Percentiles rank a stretch among this genome's conserved stretches.
phyloP scores from a whole-genome alignment of 2,797 vertebrate genomes.

The Peromyscus attwateri region DNA sequence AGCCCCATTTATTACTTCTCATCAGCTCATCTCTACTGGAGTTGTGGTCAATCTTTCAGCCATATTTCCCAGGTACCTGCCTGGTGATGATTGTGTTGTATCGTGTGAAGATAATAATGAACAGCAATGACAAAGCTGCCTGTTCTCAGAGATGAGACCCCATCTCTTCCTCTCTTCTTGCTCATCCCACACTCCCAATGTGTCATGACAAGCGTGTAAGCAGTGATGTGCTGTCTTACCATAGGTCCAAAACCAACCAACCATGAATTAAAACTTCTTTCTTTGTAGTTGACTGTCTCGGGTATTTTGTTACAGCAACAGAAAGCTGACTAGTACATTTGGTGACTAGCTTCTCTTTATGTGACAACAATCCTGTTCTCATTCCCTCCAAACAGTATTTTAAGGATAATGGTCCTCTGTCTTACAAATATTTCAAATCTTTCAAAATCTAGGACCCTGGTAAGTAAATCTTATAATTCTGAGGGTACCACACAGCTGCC shows the following conservation, averaged over 20 bases:
- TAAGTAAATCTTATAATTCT: slow-evolving; percentile 32
- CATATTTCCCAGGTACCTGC: background rate
- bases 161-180: background rate
- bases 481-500: background rate
- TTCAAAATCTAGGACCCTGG: background rate
- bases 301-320: background rate
- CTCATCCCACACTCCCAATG: background rate
- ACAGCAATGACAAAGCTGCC: background rate
- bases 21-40: background rate
- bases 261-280: background rate
- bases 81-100: background rate
- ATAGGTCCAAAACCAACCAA: background rate
- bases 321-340: background rate
- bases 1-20: background rate
- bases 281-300: background rate
- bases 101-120: background rate
- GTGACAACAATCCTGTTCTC: background rate
- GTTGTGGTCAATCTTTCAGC: background rate
- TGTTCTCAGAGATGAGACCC: background rate
- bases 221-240: background rate
- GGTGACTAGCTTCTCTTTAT: background rate
- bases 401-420: background rate
- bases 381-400: background rate
- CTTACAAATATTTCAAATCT: slow-evolving; percentile 26
- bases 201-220: background rate